Percentiles rank a stretch among this genome's conserved stretches.
Evolutionary conservation across 2,797 vertebrate species (phyloP).

Genomic region (Artibeus lituratus): DNA sequence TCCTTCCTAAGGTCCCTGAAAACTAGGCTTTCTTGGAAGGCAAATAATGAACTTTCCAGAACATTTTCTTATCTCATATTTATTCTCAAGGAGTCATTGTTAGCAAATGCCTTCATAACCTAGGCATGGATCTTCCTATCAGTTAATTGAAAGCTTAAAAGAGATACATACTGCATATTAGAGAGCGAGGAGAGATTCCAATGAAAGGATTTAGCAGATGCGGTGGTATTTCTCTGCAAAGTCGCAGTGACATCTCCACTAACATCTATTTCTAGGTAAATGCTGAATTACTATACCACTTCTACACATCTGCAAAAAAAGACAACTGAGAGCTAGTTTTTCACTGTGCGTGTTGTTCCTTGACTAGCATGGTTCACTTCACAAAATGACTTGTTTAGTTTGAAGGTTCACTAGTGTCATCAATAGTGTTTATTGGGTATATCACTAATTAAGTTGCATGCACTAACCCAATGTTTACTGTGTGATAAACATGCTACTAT

Average conservation of each 20-base stretch:
- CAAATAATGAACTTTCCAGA: background rate
- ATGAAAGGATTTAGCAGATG: constrained; percentile 12
- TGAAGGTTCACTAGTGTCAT: background rate
- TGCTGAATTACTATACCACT: background rate
- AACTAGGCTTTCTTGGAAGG: background rate
- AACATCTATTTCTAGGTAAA: background rate
- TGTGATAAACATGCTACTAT: background rate
- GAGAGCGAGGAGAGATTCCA: background rate
- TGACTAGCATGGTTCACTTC: background rate
- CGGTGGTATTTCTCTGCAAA: background rate
- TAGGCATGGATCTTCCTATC: background rate
- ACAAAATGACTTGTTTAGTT: background rate
- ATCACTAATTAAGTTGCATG: background rate
- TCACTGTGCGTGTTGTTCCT: background rate
- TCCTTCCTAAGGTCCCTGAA: background rate
- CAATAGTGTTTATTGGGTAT: background rate
- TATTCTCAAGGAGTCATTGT: background rate
- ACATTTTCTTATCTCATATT: background rate
- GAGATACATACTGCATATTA: background rate
- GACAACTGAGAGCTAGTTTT: background rate
- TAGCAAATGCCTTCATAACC: background rate
- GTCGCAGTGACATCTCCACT: background rate
- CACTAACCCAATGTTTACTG: background rate
- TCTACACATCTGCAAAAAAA: background rate
- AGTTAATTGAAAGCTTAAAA: background rate